Evolutionary conservation across 23 tunicate genomes (phyloP).

Genomic region (Phallusia fumigata): DNA sequence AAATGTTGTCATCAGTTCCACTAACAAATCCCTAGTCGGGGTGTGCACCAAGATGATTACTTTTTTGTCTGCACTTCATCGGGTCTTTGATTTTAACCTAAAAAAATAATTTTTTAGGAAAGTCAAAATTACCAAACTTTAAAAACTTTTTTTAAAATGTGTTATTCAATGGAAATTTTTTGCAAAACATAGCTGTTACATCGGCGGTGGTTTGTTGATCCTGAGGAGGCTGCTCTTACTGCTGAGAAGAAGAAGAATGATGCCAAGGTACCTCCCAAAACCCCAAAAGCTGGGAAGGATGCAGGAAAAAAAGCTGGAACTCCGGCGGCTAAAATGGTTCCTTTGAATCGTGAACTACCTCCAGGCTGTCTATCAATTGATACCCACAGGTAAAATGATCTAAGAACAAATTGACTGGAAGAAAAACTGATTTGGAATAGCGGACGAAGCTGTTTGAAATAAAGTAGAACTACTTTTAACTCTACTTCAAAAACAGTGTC

Average conservation of each 20-base stretch:
- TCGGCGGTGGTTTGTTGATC: constrained; percentile 59
- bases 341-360: constrained; percentile 47
- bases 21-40: no score
- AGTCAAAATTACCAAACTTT: no score
- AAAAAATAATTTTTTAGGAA: no score
- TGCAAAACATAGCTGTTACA: constrained; percentile 21
- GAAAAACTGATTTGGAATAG: no score
- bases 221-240: constrained; percentile 47
- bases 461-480: no score
- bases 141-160: no score
- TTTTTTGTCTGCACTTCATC: no score
- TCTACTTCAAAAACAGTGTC: no score
- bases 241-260: constrained; percentile 66
- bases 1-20: no score
- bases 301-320: constrained; percentile 43
- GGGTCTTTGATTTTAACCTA: no score
- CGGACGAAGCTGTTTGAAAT: no score
- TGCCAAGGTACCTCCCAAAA: constrained; percentile 46
- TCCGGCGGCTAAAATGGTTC: constrained; percentile 41
- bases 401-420: not conserved
- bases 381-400: constrained; percentile 26
- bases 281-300: constrained; percentile 60
- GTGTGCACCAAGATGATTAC: no score
- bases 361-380: constrained; percentile 51
- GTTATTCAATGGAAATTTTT: not conserved